Evolutionary conservation across 1,140 invertebrate species (phyloP), one percentile per base, ranked within the genome.

Genomic region (Panonychus citri): DNA sequence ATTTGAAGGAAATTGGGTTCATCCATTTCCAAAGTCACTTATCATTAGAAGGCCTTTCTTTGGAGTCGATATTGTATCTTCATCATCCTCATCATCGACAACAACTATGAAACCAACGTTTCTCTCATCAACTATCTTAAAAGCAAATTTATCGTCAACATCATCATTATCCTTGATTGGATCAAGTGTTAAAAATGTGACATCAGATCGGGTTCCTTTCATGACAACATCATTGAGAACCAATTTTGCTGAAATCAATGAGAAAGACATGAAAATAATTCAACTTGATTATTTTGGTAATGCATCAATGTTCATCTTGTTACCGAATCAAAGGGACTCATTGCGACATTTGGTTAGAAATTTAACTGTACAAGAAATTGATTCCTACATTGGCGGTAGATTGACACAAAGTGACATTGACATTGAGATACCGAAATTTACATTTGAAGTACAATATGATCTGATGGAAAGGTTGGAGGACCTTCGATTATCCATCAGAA

Each of bases 1-100:
- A 66, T 90, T 89, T 67, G 85, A 85, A 70, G 84, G 81, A 13
- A 70, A 73, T 42, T 90, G 85, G 85, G 72, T 75, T 50, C 69
- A 74, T 7, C 74, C 78, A 1, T 89, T 89, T 66, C 74, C 80
- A 10, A 39, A 34, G 42, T 15, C 26, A n/a, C 7, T 51, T n/a
- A 54, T 43, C 15, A 25, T 39, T 7, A 15, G 12, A 21, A 1
- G 24, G 15, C 19, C 19, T 13, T 56, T 56, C 21, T 51, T 25
- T 27, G 50, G 26, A 17, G 17, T 48, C n/a, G 43, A 48, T 48
- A 25, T 8, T 21, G 5, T 25, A 19, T 19, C n/a, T 8, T 46
- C 43, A 46, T 21, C 43, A n/a, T 21, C 5, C n/a, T 21, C n/a
- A n/a, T 19, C 13, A 46, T 34, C 30, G n/a, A n/a, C n/a, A n/a